Evolutionary conservation across 2,888 invertebrate species (phyloP).

Genomic region (Amphipoea lucens): DNA sequence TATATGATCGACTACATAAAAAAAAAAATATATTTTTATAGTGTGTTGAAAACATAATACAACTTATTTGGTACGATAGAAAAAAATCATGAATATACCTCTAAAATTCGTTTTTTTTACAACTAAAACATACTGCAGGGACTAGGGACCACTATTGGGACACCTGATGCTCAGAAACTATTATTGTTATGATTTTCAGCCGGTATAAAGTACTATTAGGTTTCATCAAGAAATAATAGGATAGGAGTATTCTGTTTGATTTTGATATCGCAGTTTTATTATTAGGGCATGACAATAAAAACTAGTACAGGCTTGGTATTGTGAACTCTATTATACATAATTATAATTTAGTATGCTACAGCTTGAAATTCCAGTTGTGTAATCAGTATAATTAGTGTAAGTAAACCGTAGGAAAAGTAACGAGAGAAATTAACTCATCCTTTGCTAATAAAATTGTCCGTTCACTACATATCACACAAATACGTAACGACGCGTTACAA

Average conservation of each 20-base stretch:
- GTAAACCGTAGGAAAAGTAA: neutral
- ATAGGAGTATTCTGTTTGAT: neutral
- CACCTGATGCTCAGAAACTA: too few relatives aligned
- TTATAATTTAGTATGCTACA: neutral
- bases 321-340: neutral
- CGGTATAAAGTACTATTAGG: neutral
- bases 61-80: too few relatives aligned
- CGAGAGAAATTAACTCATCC: neutral
- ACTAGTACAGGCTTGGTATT: neutral
- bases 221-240: conserved; percentile 19
- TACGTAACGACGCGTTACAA: neutral
- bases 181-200: too few relatives aligned
- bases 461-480: conserved; percentile 2
- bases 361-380: conserved; percentile 46
- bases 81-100: too few relatives aligned
- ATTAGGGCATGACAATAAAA: neutral
- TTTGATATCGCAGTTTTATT: conserved; percentile 17
- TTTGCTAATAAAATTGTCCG: neutral
- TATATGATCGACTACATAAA: too few relatives aligned
- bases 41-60: too few relatives aligned
- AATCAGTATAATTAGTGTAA: conserved; percentile 51
- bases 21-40: too few relatives aligned
- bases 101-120: too few relatives aligned
- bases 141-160: too few relatives aligned
- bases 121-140: too few relatives aligned